Evolutionary conservation across 2,113 vertebrate species (phyloP).

Genomic region (Chionomys nivalis): DNA sequence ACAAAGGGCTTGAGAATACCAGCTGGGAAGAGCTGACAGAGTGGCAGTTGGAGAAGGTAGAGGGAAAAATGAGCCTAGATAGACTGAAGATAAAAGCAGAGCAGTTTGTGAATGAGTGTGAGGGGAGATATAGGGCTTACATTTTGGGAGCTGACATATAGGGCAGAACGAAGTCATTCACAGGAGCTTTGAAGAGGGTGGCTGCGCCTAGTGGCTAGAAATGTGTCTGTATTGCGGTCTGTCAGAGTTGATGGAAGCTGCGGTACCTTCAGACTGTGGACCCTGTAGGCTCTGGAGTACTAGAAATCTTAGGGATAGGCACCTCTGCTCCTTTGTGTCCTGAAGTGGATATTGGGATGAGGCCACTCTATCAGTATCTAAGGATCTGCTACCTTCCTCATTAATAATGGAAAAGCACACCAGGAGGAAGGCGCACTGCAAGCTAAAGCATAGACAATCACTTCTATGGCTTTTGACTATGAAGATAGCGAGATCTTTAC

Average conservation of each 20-base stretch:
- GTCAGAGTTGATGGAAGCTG: neutral
- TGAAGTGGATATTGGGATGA: neutral
- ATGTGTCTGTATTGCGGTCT: neutral
- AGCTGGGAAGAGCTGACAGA: neutral
- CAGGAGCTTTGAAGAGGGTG: neutral
- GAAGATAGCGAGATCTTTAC: slow-evolving; percentile 37
- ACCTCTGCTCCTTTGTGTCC: neutral
- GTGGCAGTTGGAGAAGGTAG: neutral
- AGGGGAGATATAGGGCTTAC: neutral
- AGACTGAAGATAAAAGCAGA: slow-evolving; percentile 7
- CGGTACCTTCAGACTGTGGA: neutral
- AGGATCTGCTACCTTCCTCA: neutral
- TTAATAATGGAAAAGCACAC: neutral
- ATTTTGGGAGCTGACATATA: neutral
- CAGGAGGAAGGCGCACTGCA: neutral
- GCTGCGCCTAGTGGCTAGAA: slow-evolving; percentile 2
- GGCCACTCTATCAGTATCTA: neutral
- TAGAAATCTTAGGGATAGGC: neutral
- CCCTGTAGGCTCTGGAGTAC: neutral
- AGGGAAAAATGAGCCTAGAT: slow-evolving; percentile 13
- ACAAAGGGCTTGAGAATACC: slow-evolving; percentile 15
- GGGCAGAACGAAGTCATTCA: neutral
- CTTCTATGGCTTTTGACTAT: slow-evolving; percentile 35
- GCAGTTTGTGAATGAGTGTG: neutral
- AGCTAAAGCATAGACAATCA: slow-evolving; percentile 10